phyloP scores from a whole-genome alignment of 2,888 invertebrate genomes.

The Meteorus colon region DNA sequence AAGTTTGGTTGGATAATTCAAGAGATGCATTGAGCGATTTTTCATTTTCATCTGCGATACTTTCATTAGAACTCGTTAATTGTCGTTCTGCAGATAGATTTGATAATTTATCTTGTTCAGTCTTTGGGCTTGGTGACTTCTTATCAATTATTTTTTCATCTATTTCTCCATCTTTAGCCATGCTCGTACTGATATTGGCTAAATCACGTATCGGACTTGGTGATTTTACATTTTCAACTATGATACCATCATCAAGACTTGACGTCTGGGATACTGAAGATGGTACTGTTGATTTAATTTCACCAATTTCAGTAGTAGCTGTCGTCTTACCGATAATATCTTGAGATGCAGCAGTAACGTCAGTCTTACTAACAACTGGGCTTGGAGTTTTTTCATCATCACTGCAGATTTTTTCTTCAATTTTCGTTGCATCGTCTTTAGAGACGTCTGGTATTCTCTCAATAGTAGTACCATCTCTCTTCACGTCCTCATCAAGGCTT shows the following conservation, averaged over 20 bases:
- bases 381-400: not conserved
- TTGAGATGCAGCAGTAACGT: not conserved
- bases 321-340: not conserved
- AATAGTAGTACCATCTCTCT: not conserved
- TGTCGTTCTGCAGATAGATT: no score
- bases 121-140: no score
- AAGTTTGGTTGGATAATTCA: no score
- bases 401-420: not conserved
- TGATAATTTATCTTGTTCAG: no score
- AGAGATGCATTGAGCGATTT: not conserved
- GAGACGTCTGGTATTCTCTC: not conserved
- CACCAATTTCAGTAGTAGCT: not conserved
- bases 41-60: conserved; percentile 10
- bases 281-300: not conserved
- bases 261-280: not conserved
- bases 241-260: conserved; percentile 1
- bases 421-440: not conserved
- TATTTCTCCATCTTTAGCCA: no score
- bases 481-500: not conserved
- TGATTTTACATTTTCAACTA: conserved; percentile 30
- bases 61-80: no score
- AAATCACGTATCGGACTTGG: conserved; percentile 18
- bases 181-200: no score
- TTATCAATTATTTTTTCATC: no score
- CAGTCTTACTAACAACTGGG: not conserved